Base-by-base conservation (phyloP, 2,888 invertebrate genomes). In the Pardosa pseudoannulata region DNA sequence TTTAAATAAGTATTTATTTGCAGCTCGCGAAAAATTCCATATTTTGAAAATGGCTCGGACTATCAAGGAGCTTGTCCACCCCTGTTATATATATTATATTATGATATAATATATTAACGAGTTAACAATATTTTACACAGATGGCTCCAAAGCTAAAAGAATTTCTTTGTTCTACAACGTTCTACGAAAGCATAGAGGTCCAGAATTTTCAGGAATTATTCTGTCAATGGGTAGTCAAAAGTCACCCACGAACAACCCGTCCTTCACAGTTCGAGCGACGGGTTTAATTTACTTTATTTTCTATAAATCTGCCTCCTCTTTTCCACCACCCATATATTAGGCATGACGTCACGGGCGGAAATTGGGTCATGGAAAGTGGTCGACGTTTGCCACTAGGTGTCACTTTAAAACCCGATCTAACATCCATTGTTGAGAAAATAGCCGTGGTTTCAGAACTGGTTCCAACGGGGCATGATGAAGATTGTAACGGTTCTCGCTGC, bases 331-430 rank as follows among this genome's bases (percentile, higher is more conserved):
- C 70, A 78, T 70, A 78, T 23, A 68, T 65, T 41, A n/a, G n/a
- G 29, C 3, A 39, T 78, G 83, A 85, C 83, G 68, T 85, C 78
- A 78, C 56, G 29, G 28, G n/a, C 36, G 32, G 31, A 67, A 85
- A 72, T 65, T 85, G 73, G 83, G 83, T 85, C 83, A 85, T 72
- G 83, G 83, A 85, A 73, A 85, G 83, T 73, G 75, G 82, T 46
- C 64, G 41, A 23, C 32, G 39, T 62, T n/a, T 64, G 46, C 78
- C 78, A 78, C 67, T 39, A 73, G 82, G 71, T 83, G 82, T 82
- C 76, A 76, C 81, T 75, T 76, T 56, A 11, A 31, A 19, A 19
- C 56, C 31, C 19, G 50, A 72, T 46, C 68, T 56, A 36, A 2
- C n/a, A 2, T 3, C 56, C 19, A 67, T 76, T 76, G 76, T 83